Evolutionary conservation across 2,888 invertebrate species (phyloP), one percentile per base, ranked within the genome.

Genomic region (Resseliella maxima): DNA sequence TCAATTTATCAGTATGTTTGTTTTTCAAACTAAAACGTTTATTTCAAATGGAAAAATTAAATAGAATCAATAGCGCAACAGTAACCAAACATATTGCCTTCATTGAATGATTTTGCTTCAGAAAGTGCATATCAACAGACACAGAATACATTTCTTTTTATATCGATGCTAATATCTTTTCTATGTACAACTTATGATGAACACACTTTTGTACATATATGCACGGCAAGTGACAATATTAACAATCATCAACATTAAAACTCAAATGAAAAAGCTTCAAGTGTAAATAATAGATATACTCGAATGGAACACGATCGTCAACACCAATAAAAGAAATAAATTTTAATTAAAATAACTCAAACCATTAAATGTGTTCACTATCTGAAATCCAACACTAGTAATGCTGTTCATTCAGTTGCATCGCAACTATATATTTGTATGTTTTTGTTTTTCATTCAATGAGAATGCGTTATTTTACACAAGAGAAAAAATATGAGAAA

Each of bases 321-420:
- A 15, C 72, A 72, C 72, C 72, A 72, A 72, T 72, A 72, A 31
- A 72, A 72, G 72, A 72, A 72, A 72, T 72, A 72, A 72, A 72
- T 72, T 72, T 72, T 72, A 72, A 72, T 72, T 72, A 72, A 72
- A 72, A 72, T 72, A 72, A 72, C 72, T 72, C 35, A 35, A 72
- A 72, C 72, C 31, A 72, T 72, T 35, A 72, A 72, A 72, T 59
- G 59, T 59, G 59, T 31, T 72, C 31, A 35, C 72, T 72, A 72
- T 72, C 72, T 72, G 18, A 72, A 72, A 72, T 72, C 72, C 31
- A 35, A 72, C 27, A 72, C 27, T 10, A 72, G 72, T 72, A 35
- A 31, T 72, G 72, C 31, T 72, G 72, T 72, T 72, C 31, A 31
- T 12, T 72, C 72, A 72, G 72, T 35, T 72, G 18, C 15, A 18